A percentile compares a stretch with the other conserved stretches of the same genome.
phyloP scores from a whole-genome alignment of 2,888 invertebrate genomes.

The Caradrina clavipalpis region DNA sequence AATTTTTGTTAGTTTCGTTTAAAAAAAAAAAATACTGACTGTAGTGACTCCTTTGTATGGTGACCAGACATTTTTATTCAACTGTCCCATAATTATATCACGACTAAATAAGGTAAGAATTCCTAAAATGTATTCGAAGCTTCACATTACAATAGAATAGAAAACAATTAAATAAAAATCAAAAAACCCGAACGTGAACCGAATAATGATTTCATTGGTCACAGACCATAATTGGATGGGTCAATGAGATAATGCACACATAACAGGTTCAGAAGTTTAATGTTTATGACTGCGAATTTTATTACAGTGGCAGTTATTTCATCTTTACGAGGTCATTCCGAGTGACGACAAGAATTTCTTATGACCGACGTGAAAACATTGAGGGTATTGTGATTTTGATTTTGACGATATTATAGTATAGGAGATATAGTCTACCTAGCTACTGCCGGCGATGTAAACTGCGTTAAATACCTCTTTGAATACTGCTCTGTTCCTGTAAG shows the following conservation, averaged over 20 bases:
- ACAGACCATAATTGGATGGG: constrained; percentile 63
- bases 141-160: constrained; percentile 54
- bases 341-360: constrained; percentile 22
- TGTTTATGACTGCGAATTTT: constrained; percentile 54
- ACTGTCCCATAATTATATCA: too few species aligned
- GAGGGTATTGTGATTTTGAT: constrained; percentile 5
- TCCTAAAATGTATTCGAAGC: background rate
- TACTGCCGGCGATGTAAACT: too few species aligned
- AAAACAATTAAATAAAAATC: constrained; percentile 48
- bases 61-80: too few species aligned
- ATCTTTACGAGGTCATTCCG: constrained; percentile 49
- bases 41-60: too few species aligned
- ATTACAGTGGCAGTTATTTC: constrained; percentile 50
- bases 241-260: constrained; percentile 67
- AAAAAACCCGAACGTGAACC: constrained; percentile 37
- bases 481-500: too few species aligned
- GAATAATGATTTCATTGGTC: constrained; percentile 62
- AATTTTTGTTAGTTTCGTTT: too few species aligned
- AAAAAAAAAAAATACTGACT: too few species aligned
- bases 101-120: background rate
- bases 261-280: constrained; percentile 53
- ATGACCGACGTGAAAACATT: background rate
- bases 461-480: too few species aligned
- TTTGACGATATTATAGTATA: background rate
- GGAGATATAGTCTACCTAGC: too few species aligned